Base-by-base conservation (phyloP, 2,888 invertebrate genomes). In the Caenorhabditis auriculariae region DNA sequence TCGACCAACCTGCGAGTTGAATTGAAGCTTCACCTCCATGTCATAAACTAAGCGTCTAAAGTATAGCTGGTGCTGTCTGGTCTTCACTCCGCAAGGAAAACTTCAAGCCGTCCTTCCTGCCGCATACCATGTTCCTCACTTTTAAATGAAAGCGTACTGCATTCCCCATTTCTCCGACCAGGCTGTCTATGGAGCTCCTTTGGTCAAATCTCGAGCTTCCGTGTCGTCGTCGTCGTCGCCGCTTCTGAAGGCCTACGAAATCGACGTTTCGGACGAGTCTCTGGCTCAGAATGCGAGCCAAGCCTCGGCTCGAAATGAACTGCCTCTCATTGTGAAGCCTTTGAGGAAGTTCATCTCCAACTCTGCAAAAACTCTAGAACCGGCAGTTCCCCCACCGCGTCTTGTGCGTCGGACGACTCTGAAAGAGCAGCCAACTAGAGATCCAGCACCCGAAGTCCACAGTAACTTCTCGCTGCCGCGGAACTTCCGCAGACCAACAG, bases 301-400 rank as follows among this genome's bases (percentile, higher is more conserved):
- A 3, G 32, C 47, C 3, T 21, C 35, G 5, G 3, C 5, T 6
- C 24, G 21, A 17, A 45, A 60, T 21, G 56, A 61, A 38, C 35
- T 61, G 23, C 61, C 61, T 4, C 56, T 72, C 12, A 69, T 69
- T 23, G 71, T 74, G 24, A 74, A 74, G 49, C 72, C 74, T 3
- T 58, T 69, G 9, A 58, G 69, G 2, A 52, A 54, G 27, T 52
- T 62, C 26, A 45, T 51, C 4, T n/a, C 17, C 21, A 3, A 5
- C 4, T 38, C 38, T 4, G 17, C 38, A n/a, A 19, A 26, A 28
- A 4, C 17, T n/a, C 21, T 23, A 2, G 19, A 19, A 17, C 19
- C 3, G 15, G 42, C 17, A 2, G 49, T 41, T 17, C 49, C 39
- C 19, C 26, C 26, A 4, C 28, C 27, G 28, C 32, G 12, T 15